Evolutionary conservation across 2,113 vertebrate genomes (phyloP).

Genomic region (Ceratotherium simum): DNA sequence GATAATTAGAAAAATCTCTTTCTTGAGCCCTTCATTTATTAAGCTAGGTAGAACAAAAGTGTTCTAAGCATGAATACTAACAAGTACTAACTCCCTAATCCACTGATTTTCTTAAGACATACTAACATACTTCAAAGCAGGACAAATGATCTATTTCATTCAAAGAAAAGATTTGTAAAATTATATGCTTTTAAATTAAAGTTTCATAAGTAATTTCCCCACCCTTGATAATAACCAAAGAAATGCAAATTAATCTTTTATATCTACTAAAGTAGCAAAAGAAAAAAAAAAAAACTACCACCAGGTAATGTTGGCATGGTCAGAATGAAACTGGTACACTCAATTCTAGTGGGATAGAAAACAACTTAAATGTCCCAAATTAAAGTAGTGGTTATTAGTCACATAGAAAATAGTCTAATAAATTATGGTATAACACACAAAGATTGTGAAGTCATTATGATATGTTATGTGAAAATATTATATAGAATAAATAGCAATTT

Average conservation of each 20-base stretch:
- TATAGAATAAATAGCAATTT: slow-evolving; percentile 52
- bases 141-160: slow-evolving; percentile 23
- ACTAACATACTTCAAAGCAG: slow-evolving; percentile 19
- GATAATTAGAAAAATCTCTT: slow-evolving; percentile 30
- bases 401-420: slow-evolving; percentile 19
- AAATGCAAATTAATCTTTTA: slow-evolving; percentile 32
- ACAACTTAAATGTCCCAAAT: not conserved
- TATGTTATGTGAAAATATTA: not conserved
- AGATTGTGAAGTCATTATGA: slow-evolving; percentile 24
- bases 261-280: not conserved
- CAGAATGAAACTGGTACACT: not conserved
- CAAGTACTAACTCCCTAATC: not conserved
- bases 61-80: not conserved
- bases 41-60: not conserved
- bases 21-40: not conserved
- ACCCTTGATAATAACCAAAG: slow-evolving; percentile 29
- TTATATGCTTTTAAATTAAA: slow-evolving; percentile 49
- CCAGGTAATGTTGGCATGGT: slow-evolving; percentile 25
- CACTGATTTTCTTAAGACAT: slow-evolving; percentile 11
- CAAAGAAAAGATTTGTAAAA: slow-evolving; percentile 49
- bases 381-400: not conserved
- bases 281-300: not conserved
- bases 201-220: slow-evolving; percentile 28
- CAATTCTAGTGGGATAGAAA: not conserved
- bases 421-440: not conserved